phyloP scores from a whole-genome alignment of 1,140 invertebrate species.

The Sipha flava region DNA sequence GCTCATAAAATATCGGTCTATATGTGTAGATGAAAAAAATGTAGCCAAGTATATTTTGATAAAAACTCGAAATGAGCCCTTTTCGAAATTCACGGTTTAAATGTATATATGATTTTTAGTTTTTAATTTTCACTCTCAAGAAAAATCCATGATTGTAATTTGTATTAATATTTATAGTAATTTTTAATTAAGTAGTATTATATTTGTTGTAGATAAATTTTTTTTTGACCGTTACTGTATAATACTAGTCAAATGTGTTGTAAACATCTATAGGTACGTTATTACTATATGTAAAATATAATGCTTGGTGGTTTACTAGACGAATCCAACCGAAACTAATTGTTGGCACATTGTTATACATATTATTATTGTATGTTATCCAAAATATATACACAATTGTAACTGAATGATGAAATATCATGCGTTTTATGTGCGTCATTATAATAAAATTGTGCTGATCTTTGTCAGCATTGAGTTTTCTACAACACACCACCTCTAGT shows the following conservation, averaged over 20 bases:
- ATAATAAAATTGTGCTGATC: constrained; percentile 20
- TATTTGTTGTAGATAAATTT: no score
- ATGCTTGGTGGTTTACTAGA: neutral
- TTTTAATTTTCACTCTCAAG: no score
- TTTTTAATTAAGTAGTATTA: no score
- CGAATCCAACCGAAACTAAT: constrained; percentile 22
- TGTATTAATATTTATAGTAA: neutral
- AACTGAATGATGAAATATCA: constrained; percentile 12
- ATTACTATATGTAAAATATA: neutral
- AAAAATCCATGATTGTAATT: neutral
- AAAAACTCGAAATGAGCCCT: no score
- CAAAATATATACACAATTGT: neutral
- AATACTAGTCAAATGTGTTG: no score
- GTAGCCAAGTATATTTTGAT: no score
- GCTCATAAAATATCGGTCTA: no score
- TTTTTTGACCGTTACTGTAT: neutral
- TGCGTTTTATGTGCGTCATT: neutral
- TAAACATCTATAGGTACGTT: neutral
- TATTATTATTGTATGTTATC: neutral
- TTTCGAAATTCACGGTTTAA: no score
- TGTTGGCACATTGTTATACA: neutral
- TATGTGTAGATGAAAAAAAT: no score
- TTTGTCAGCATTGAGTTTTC: constrained; percentile 18
- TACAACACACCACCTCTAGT: neutral
- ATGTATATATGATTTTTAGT: no score